Conservation (phyloP, 1,140 invertebrate genomes). For the Lepidurus apus region DNA sequence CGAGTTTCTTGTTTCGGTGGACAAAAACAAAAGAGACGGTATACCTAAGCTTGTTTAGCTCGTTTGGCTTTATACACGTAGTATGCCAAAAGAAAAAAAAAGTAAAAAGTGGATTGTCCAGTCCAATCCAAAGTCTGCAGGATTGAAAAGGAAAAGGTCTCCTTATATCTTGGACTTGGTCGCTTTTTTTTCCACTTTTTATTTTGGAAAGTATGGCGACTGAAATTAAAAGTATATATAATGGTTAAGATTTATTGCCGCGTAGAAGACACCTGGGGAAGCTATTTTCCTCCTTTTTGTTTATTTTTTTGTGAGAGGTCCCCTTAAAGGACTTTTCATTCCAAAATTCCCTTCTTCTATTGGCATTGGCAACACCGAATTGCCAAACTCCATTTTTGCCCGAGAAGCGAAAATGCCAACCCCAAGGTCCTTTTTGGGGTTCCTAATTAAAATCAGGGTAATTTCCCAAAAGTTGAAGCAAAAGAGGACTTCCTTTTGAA, state of each 20-base stretch:
- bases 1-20: background rate
- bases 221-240: constrained; percentile 2
- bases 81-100: background rate
- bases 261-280: background rate
- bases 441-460: background rate
- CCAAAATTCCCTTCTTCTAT: background rate
- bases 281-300: background rate
- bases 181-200: background rate
- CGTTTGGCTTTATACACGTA: background rate
- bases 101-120: background rate
- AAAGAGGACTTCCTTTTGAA: background rate
- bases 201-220: background rate
- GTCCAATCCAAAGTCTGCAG: background rate
- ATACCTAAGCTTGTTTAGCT: background rate
- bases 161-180: too few species aligned
- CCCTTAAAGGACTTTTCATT: constrained; percentile 2
- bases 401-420: background rate
- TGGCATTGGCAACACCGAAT: background rate
- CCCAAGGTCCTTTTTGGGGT: background rate
- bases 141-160: background rate
- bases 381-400: background rate
- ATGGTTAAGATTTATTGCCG: constrained; percentile 10
- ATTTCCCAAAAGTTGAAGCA: background rate
- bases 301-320: background rate
- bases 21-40: background rate